Evolutionary conservation across 2,113 vertebrate genomes (phyloP), one percentile per base, ranked within the genome.

Genomic region (Prolemur simus): DNA sequence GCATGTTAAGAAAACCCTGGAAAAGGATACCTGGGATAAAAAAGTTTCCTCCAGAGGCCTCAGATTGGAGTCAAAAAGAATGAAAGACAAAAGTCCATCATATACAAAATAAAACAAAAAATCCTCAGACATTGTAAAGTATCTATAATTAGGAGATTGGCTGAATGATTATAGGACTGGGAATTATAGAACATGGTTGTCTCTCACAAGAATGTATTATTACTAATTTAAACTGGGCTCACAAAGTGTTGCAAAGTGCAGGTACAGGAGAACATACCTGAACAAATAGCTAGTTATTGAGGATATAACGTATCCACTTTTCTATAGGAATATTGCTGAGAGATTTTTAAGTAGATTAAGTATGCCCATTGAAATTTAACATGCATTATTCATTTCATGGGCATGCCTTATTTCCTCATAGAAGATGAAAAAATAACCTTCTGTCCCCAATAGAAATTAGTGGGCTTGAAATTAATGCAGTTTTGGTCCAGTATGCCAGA

Each of bases 281-380:
- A 97, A 88, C 13, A 90, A 74, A 90, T 12, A 92, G n/a, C 29
- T 60, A 39, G 71, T 68, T 91, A 81, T 13, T 42, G 8, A 89
- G 34, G 37, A 56, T 74, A 11, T 20, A 90, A 64, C 5, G 27
- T 78, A 73, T 60, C 15, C 14, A 91, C 37, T 87, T 96, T 78
- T 80, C 34, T 25, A 34, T 45, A 89, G 58, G 47, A 56, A 83
- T 73, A 81, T 66, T 73, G 32, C 54, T 83, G 66, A 63, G 17
- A 81, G 92, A 96, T 92, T 96, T 96, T 92, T 73, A 87, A 76
- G 64, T 25, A 49, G 60, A 32, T 45, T 84, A 89, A 93, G 47
- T 25, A 49, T 32, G 45, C 56, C 49, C 21, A 45, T 12, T 87
- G 52, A 94, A 94, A 87, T 71, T 20, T 60, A 92, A 74, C 49